phyloP scores from a whole-genome alignment of 2,113 vertebrate genomes.

The Microtus montanus region DNA sequence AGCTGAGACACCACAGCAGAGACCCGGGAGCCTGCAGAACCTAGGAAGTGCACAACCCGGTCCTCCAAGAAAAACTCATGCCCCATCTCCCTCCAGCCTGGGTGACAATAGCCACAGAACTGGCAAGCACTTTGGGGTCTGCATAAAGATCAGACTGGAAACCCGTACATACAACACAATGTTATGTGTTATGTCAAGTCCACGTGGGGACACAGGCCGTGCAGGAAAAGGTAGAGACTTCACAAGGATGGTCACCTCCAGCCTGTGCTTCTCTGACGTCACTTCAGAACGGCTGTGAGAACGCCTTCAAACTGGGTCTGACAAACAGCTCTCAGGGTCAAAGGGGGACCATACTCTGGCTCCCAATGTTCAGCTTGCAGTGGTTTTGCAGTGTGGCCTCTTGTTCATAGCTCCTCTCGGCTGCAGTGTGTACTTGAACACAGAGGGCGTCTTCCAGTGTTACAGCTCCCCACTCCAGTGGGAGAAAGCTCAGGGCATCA shows the following conservation, averaged over 20 bases:
- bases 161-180: neutral
- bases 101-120: rapidly evolving
- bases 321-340: neutral
- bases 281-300: neutral
- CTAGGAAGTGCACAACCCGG: neutral
- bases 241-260: neutral
- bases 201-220: neutral
- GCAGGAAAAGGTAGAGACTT: neutral
- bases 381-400: too few species aligned
- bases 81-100: neutral
- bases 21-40: neutral
- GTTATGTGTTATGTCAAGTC: neutral
- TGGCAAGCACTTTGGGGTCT: neutral
- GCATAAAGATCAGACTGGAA: neutral
- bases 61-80: neutral
- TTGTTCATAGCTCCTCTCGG: too few species aligned
- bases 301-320: neutral
- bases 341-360: neutral
- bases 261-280: neutral
- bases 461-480: too few species aligned
- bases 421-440: too few species aligned
- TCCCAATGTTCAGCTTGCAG: too few species aligned
- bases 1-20: neutral
- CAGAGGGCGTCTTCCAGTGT: too few species aligned
- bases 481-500: too few species aligned